A percentile compares a stretch with the other conserved stretches of the same genome.
Evolutionary conservation across 2,797 vertebrate species (phyloP).

Genomic region (Cuculus canorus): DNA sequence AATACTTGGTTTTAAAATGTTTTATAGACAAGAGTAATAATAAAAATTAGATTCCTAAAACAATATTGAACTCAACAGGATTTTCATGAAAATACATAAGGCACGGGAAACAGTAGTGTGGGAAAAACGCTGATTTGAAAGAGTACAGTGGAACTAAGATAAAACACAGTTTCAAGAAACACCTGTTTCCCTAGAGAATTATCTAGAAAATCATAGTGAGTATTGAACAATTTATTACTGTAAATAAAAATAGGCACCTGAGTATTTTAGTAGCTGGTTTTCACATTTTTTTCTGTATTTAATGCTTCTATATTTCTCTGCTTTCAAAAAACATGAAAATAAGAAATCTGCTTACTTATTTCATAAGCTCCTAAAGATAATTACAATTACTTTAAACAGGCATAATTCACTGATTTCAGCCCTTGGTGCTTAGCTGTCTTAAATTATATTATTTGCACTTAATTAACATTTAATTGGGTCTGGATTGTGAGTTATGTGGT

Average conservation of each 20-base stretch:
- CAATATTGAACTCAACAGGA: not conserved
- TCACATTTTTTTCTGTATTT: not conserved
- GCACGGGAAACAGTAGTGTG: not conserved
- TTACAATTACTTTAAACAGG: not conserved
- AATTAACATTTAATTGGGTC: not conserved
- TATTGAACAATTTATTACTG: not conserved
- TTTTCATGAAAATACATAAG: not conserved
- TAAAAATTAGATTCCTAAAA: not conserved
- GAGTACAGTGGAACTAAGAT: not conserved
- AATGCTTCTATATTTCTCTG: not conserved
- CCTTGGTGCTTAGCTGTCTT: not conserved
- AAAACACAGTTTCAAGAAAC: not conserved
- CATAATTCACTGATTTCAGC: not conserved
- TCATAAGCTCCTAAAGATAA: not conserved
- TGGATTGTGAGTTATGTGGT: not conserved
- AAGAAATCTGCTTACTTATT: not conserved
- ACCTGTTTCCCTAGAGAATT: not conserved
- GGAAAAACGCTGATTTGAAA: not conserved
- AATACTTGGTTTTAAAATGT: not conserved
- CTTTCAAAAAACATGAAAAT: not conserved
- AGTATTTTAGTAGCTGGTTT: not conserved
- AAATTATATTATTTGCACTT: not conserved
- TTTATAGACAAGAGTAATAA: not conserved
- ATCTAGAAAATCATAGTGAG: not conserved
- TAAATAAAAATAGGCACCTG: not conserved